Base-by-base conservation (phyloP, 2,888 invertebrate species). In the Apodemia mormo region DNA sequence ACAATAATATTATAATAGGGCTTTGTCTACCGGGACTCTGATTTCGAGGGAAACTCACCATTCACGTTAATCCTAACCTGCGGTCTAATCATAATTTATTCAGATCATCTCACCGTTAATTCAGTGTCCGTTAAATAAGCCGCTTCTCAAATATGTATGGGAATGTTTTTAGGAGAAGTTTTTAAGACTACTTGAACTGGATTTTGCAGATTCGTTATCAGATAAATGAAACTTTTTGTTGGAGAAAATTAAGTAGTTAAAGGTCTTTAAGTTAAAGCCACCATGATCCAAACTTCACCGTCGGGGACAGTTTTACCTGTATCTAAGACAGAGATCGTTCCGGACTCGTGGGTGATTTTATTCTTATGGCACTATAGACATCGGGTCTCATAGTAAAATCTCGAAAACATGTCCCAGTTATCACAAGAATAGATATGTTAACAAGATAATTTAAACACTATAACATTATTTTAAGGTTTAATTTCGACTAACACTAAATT, bases 61-160 rank as follows among this genome's bases (percentile, higher is more conserved):
- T 79, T 82, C 80, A 85, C 86, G 85, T 90, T 89, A 89, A 87
- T 87, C 85, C 84, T 80, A 79, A 82, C 85, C 82, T 80, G 79
- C 76, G 80, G 85, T 81, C 85, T 85, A 83, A 86, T 86, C 85
- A 86, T 87, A 84, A 86, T 88, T 88, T 88, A 90, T 89, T 87
- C 84, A 87, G 81, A 81, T 83, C 84, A 87, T 88, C 86, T 85
- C 78, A 76, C 80, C 81, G 82, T 82, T 86, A 87, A 89, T 88
- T 87, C 81, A 83, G 81, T 82, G 82, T 77, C 81, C 81, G 82
- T 82, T 85, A 83, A 86, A 82, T 82, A 84, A 84, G 79, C 79
- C 79, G 77, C 79, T 81, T 74, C 74, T 84, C 76, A 85, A 87
- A 84, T 84, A 84, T 84, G 79, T 77, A 82, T 73, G 76, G 74